phyloP scores from a whole-genome alignment of 2,797 vertebrate species.

The Caiman crocodilus region DNA sequence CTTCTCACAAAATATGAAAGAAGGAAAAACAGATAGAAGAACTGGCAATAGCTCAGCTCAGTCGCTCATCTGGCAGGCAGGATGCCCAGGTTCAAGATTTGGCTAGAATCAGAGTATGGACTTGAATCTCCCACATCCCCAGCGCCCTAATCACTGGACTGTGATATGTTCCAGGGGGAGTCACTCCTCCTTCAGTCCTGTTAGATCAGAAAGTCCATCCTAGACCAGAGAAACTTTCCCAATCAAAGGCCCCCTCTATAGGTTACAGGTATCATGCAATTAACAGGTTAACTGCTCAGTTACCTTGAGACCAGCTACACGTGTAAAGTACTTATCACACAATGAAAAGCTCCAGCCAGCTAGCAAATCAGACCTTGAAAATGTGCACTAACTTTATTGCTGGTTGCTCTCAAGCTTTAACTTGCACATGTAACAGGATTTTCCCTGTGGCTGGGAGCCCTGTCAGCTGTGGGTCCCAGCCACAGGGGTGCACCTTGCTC shows the following conservation, averaged over 20 bases:
- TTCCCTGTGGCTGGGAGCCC: too few species aligned
- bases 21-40: neutral
- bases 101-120: neutral
- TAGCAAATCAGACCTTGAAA: too few species aligned
- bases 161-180: neutral
- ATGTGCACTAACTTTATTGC: too few species aligned
- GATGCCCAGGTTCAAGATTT: fast-evolving
- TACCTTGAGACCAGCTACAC: too few species aligned
- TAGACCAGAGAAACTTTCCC: conserved; percentile 19
- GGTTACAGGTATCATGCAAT: too few species aligned
- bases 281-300: too few species aligned
- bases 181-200: neutral
- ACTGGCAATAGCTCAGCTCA: neutral
- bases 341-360: too few species aligned
- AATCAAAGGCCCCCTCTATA: neutral
- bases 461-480: too few species aligned
- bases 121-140: neutral
- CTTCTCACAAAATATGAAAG: neutral
- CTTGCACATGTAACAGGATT: too few species aligned
- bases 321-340: too few species aligned
- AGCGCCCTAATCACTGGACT: neutral
- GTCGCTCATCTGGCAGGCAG: neutral
- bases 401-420: too few species aligned
- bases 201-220: neutral
- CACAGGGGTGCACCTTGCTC: too few species aligned